Percentiles rank a stretch among this genome's conserved stretches.
phyloP scores from a whole-genome alignment of 2,797 vertebrate genomes.

The Thamnophis elegans region DNA sequence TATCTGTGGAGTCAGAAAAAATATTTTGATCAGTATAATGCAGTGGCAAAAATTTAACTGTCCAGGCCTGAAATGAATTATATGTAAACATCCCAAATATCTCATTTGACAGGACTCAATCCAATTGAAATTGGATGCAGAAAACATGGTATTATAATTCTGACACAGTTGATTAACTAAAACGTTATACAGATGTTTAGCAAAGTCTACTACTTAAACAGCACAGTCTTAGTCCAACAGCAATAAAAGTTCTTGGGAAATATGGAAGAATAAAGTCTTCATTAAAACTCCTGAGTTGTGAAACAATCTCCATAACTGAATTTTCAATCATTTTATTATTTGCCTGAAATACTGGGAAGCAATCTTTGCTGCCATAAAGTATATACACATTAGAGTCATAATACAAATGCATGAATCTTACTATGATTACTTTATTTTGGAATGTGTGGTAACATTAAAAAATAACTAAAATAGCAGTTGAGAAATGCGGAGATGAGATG shows the following conservation, averaged over 20 bases:
- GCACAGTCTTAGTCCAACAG: not conserved
- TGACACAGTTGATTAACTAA: not conserved
- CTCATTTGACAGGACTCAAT: not conserved
- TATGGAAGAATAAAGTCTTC: not conserved
- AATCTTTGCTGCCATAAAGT: not conserved
- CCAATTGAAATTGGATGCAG: not conserved
- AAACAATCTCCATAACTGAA: not conserved
- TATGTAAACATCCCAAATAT: not conserved
- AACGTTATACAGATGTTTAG: not conserved
- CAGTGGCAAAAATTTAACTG: not conserved
- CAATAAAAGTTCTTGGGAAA: fast-evolving
- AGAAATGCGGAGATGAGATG: not conserved
- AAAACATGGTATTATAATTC: not conserved
- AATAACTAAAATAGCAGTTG: not conserved
- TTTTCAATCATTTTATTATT: not conserved
- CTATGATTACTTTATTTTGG: not conserved
- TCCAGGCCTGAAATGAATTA: not conserved
- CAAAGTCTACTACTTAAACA: not conserved
- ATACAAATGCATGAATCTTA: not conserved
- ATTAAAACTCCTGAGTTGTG: not conserved
- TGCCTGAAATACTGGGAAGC: fast-evolving
- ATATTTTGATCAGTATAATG: not conserved
- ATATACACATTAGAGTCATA: not conserved
- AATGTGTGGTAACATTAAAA: not conserved
- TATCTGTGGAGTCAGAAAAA: not conserved